Percentiles rank a stretch among this genome's conserved stretches.
phyloP scores from a whole-genome alignment of 2,113 vertebrate genomes.

The Pituophis catenifer region DNA sequence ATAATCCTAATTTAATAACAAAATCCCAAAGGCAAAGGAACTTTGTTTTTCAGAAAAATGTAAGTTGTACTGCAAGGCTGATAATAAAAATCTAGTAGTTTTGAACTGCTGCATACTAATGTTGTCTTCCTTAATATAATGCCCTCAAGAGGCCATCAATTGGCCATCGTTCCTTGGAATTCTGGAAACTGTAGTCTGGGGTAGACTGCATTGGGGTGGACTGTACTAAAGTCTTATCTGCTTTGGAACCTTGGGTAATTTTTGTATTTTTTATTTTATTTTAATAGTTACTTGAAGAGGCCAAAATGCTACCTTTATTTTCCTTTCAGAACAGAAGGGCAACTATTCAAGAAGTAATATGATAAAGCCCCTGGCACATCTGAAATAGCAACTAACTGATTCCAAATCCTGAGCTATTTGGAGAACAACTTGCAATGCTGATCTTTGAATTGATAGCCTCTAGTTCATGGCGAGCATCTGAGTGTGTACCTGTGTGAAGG shows the following conservation, averaged over 20 bases:
- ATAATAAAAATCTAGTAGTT: background rate
- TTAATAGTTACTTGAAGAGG: background rate
- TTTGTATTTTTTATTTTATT: background rate
- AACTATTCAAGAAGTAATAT: background rate
- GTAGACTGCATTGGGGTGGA: background rate
- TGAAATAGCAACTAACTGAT: background rate
- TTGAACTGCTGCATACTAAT: background rate
- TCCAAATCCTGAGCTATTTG: background rate
- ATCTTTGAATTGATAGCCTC: background rate
- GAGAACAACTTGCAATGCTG: background rate
- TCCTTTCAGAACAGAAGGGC: background rate
- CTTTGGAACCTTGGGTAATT: background rate
- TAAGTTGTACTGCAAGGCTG: background rate
- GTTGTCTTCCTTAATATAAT: background rate
- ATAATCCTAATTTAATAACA: background rate
- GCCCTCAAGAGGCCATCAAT: background rate
- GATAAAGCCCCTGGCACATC: background rate
- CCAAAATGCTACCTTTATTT: background rate
- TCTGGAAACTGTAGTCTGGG: background rate
- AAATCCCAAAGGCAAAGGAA: background rate
- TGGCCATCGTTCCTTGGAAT: background rate
- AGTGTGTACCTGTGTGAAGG: background rate
- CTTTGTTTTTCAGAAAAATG: background rate
- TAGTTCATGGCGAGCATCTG: background rate
- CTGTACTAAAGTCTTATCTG: background rate